phyloP scores from a whole-genome alignment of 2,888 invertebrate genomes.

The Cheilosia pagana region DNA sequence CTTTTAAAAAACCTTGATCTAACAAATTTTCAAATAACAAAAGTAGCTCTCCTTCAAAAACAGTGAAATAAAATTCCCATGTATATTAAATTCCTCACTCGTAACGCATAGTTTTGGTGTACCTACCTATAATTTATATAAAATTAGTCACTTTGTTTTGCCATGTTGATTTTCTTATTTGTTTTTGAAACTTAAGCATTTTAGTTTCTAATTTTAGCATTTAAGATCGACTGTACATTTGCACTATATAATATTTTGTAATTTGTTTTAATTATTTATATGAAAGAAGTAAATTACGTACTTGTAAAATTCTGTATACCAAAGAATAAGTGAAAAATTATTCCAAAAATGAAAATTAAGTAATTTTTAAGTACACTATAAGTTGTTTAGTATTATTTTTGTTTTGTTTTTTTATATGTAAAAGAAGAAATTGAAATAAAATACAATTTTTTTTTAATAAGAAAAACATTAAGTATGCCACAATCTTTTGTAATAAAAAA shows the following conservation, averaged over 20 bases:
- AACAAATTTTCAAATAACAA: background rate
- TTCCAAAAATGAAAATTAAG: constrained; percentile 25
- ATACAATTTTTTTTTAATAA: constrained; percentile 1
- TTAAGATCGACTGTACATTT: constrained; percentile 61
- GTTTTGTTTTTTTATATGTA: constrained; percentile 15
- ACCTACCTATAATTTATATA: constrained; percentile 1
- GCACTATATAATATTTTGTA: constrained; percentile 40
- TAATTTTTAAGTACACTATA: constrained; percentile 26
- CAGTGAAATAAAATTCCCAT: constrained; percentile 7
- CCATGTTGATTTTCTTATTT: constrained; percentile 27
- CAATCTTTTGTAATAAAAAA: constrained; percentile 52
- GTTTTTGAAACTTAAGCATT: background rate
- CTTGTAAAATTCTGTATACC: constrained; percentile 61
- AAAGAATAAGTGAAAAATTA: constrained; percentile 66
- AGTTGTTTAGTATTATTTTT: constrained; percentile 44
- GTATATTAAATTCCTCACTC: constrained; percentile 11
- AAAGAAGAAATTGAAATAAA: background rate
- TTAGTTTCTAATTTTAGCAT: constrained; percentile 6
- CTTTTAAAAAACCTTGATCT: too few relatives aligned
- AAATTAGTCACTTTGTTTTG: constrained; percentile 46
- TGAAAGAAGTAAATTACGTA: background rate
- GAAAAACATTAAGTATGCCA: constrained; percentile 34
- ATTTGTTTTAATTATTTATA: constrained; percentile 37
- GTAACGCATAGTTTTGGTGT: background rate
- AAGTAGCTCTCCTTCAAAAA: background rate